These are phyloP conservation scores for Festucalex cinctus DNA, from an alignment of 2,113 vertebrate species.

Conservation along the genomic window DNA sequence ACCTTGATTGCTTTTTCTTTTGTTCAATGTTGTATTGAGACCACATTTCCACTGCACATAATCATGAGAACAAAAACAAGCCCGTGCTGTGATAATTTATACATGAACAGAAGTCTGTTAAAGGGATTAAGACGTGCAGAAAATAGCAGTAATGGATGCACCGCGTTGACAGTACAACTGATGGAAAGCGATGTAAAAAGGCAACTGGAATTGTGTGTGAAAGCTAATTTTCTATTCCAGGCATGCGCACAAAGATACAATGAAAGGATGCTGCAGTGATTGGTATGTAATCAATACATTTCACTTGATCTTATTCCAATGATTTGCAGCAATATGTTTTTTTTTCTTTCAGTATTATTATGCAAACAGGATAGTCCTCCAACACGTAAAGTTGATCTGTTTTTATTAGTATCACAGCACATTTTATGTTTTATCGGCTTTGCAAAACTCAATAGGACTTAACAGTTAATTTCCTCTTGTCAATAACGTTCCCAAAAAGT, in stretches of 20 bases:
- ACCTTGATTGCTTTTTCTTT: neutral
- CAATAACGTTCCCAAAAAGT: neutral
- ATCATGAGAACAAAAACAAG: neutral
- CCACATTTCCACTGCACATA: neutral
- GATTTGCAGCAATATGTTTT: conserved; percentile 1
- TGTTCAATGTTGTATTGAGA: neutral
- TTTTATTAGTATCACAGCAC: conserved; percentile 19
- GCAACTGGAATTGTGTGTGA: neutral
- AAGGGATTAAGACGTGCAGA: neutral
- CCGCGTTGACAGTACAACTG: neutral
- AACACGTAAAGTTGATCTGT: conserved; percentile 28
- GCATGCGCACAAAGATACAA: neutral
- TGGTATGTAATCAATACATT: conserved; percentile 1
- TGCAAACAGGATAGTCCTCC: conserved; percentile 16
- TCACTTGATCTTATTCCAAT: neutral
- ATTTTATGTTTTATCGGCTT: conserved; percentile 21
- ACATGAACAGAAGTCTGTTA: neutral
- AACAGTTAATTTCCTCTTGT: conserved; percentile 17
- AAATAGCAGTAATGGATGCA: neutral
- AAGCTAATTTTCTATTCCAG: neutral
- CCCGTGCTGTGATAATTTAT: neutral
- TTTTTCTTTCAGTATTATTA: conserved; percentile 26
- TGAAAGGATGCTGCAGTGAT: neutral
- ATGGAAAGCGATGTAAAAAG: neutral
- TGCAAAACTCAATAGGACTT: conserved; percentile 13